phyloP scores from a whole-genome alignment of 1,140 invertebrate genomes.

The Papilio polyxenes region DNA sequence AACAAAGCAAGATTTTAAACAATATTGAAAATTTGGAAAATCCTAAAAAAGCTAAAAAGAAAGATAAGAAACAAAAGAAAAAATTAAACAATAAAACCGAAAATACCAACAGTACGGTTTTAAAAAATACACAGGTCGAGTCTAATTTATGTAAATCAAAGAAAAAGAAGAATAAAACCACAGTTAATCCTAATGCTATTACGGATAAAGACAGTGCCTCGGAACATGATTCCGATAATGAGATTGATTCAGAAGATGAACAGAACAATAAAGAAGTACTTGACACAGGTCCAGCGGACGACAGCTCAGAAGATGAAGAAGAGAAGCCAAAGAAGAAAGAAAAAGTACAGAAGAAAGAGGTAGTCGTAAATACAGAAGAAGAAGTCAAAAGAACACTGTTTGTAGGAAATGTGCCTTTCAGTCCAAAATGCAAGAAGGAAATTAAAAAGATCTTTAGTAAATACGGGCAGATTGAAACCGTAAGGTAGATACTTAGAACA shows the following conservation, averaged over 20 bases:
- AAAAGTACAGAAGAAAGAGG: conserved; percentile 31
- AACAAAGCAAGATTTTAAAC: conserved; percentile 23
- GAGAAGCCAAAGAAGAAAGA: conserved; percentile 45
- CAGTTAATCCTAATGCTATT: conserved; percentile 71
- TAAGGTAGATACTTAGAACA: conserved; percentile 78
- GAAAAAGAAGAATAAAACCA: conserved; percentile 42
- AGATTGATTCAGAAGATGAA: conserved; percentile 72
- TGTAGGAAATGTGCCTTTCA: conserved; percentile 85
- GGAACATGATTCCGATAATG: conserved; percentile 75
- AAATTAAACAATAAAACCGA: neutral
- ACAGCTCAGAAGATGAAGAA: conserved; percentile 67
- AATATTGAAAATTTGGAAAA: conserved; percentile 17
- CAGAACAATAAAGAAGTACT: conserved; percentile 65
- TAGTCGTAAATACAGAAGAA: conserved; percentile 48
- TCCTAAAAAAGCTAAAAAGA: conserved; percentile 41
- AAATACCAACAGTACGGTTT: neutral
- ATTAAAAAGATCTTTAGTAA: conserved; percentile 82
- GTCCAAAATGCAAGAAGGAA: conserved; percentile 74
- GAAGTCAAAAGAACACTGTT: conserved; percentile 82
- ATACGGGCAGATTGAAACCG: conserved; percentile 83
- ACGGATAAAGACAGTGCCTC: conserved; percentile 71
- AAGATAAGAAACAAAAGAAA: conserved; percentile 40
- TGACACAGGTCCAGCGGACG: conserved; percentile 50
- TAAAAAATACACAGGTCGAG: conserved; percentile 26
- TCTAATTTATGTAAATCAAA: conserved; percentile 38